Conservation (phyloP, 2,888 invertebrate species). For the Scelioninae gen. 2 region DNA sequence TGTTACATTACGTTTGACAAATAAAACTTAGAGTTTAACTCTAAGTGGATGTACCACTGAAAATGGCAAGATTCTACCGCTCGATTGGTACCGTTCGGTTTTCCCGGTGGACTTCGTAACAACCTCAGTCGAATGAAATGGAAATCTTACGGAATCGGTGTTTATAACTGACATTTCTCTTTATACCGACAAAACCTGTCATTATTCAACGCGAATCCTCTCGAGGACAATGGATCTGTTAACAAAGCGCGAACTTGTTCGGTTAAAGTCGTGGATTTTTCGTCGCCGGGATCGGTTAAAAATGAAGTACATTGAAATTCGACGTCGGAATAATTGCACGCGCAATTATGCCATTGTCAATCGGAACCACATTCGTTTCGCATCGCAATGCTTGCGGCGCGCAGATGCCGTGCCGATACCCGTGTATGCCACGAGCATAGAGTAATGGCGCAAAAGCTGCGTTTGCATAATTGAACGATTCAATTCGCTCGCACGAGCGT, state of each 20-base stretch:
- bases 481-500: conserved; percentile 56
- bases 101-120: too few species aligned
- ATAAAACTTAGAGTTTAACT: too few species aligned
- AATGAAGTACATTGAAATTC: conserved; percentile 24
- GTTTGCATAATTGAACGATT: conserved; percentile 67
- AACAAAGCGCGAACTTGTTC: conserved; percentile 2
- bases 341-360: conserved; percentile 47
- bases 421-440: conserved; percentile 32
- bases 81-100: too few species aligned
- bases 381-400: conserved; percentile 25
- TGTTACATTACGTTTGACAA: too few species aligned
- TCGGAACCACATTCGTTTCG: conserved; percentile 29
- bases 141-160: neutral
- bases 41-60: too few species aligned
- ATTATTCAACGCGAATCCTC: conserved; percentile 20
- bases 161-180: conserved; percentile 5
- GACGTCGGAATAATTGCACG: conserved; percentile 31
- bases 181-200: conserved; percentile 12
- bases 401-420: conserved; percentile 40
- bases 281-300: conserved; percentile 8
- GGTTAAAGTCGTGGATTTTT: conserved; percentile 15
- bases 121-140: neutral
- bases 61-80: too few species aligned
- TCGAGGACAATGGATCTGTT: neutral
- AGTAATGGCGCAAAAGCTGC: conserved; percentile 49